Conservation (phyloP, 2,113 vertebrate species). For the Perca flavescens region DNA sequence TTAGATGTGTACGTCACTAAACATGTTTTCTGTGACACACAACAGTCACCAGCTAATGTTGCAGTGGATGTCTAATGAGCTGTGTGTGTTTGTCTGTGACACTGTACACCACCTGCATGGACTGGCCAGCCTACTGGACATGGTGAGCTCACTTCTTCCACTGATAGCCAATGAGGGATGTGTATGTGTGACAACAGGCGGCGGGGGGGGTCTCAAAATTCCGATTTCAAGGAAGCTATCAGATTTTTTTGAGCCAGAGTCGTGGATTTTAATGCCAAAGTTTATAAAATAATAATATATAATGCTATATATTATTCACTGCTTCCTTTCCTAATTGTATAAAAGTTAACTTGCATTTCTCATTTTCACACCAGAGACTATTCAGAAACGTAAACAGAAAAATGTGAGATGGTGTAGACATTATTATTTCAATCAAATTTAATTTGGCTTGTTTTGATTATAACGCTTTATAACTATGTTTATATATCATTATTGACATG, state of each 20-base stretch:
- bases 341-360: too few relatives aligned
- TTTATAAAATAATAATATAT: background rate
- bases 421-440: too few relatives aligned
- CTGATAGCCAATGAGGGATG: conserved; percentile 2
- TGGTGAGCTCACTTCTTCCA: conserved; percentile 62
- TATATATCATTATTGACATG: too few relatives aligned
- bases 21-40: background rate
- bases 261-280: background rate
- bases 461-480: too few relatives aligned
- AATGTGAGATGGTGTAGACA: too few relatives aligned
- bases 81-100: conserved; percentile 36
- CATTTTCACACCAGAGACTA: too few relatives aligned
- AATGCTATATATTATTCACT: background rate
- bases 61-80: conserved; percentile 29
- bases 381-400: too few relatives aligned
- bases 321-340: background rate
- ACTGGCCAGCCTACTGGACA: background rate
- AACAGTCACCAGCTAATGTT: conserved; percentile 27
- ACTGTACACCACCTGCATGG: conserved; percentile 25
- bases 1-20: conserved; percentile 15
- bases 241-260: background rate
- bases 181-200: background rate
- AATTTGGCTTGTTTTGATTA: too few relatives aligned
- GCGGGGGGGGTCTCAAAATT: background rate
- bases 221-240: background rate